Evolutionary conservation across 2,888 invertebrate species (phyloP).

Genomic region (Cryptus viduatorius): DNA sequence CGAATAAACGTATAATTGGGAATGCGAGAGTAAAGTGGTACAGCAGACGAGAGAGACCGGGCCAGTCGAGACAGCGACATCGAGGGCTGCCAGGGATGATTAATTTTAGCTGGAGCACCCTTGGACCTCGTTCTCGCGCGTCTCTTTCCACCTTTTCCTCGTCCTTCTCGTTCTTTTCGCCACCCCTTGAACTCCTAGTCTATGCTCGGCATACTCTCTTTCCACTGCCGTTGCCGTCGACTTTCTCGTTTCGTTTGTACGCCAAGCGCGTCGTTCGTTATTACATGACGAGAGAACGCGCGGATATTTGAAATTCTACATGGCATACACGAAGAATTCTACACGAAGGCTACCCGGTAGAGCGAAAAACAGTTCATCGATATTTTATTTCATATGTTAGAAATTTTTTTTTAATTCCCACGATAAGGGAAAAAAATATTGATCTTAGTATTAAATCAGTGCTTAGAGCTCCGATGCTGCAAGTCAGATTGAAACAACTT

Average conservation of each 20-base stretch:
- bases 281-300: constrained; percentile 82
- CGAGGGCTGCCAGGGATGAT: constrained; percentile 81
- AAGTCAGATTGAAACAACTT: too few relatives aligned
- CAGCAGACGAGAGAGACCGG: not conserved
- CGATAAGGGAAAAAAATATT: too few relatives aligned
- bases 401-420: not conserved
- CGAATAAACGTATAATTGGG: constrained; percentile 78
- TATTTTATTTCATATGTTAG: not conserved
- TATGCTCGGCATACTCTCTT: constrained; percentile 69
- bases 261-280: constrained; percentile 82
- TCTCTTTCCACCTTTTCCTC: constrained; percentile 53
- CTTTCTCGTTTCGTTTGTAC: constrained; percentile 81
- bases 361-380: constrained; percentile 1
- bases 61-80: constrained; percentile 74
- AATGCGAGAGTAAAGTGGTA: constrained; percentile 78
- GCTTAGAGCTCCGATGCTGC: too few relatives aligned
- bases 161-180: constrained; percentile 50
- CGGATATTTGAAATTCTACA: constrained; percentile 83
- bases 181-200: constrained; percentile 66
- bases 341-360: constrained; percentile 66
- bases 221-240: constrained; percentile 48
- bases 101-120: constrained; percentile 80
- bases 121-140: constrained; percentile 70
- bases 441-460: too few relatives aligned
- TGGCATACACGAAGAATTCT: constrained; percentile 78